These are phyloP conservation scores for Megalurothrips usitatus DNA, from an alignment of 2,888 invertebrate genomes.

Conservation along the genomic window DNA sequence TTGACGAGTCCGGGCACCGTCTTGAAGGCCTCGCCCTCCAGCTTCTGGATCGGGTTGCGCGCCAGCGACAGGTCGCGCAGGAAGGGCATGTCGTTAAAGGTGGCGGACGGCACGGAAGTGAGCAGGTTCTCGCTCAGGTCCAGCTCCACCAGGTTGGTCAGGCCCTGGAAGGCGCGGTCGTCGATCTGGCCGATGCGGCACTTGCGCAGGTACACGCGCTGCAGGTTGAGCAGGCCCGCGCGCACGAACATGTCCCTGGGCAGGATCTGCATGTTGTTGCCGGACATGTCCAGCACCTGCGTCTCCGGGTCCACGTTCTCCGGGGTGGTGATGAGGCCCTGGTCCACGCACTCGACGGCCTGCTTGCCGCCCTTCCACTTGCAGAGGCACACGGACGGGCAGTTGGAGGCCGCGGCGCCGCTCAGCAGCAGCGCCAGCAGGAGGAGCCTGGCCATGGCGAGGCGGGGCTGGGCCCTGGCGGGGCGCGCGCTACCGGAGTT, in stretches of 20 bases:
- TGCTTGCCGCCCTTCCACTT: conserved; percentile 94
- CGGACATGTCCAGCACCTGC: conserved; percentile 85
- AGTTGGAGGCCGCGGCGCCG: conserved; percentile 43
- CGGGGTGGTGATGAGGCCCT: conserved; percentile 77
- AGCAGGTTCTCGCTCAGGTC: conserved; percentile 82
- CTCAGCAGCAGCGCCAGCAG: conserved; percentile 30
- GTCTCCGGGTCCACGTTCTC: conserved; percentile 81
- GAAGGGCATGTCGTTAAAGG: conserved; percentile 74
- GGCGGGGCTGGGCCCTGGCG: background rate
- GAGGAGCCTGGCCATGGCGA: background rate
- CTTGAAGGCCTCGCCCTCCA: conserved; percentile 69
- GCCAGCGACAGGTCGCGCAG: conserved; percentile 75
- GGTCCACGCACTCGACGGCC: conserved; percentile 84
- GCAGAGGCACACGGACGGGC: conserved; percentile 76
- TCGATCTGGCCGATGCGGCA: conserved; percentile 85
- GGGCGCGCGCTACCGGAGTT: conserved; percentile 26
- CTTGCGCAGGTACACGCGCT: conserved; percentile 76
- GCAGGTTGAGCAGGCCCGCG: conserved; percentile 77
- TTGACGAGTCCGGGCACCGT: conserved; percentile 72
- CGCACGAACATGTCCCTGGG: conserved; percentile 76
- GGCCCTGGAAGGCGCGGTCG: conserved; percentile 74
- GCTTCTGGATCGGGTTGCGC: conserved; percentile 75
- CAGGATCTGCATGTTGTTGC: conserved; percentile 78
- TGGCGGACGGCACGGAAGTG: conserved; percentile 71
- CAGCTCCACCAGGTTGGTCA: conserved; percentile 84